Base-by-base conservation (phyloP, 2,113 vertebrate species). In the Eolophus roseicapilla region DNA sequence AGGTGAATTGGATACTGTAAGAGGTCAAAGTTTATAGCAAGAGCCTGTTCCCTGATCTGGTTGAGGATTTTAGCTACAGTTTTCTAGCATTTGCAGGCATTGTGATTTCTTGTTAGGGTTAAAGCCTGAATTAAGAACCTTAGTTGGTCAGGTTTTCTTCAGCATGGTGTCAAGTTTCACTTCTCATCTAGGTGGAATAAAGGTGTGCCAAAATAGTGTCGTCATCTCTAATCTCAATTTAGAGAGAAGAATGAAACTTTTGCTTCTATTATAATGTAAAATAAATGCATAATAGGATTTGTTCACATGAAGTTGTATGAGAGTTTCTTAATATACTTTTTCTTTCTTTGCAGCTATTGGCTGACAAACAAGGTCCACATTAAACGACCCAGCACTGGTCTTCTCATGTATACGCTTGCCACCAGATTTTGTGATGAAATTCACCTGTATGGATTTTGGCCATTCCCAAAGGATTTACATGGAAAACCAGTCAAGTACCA, bases 371-470 rank as follows among this genome's bases (percentile, higher is more conserved):
- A 99, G 90, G 98, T 99, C 53, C 98, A 98, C 85, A 99, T 99
- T 97, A 99, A 99, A 92, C 97, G 99, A 93, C 99, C 98, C 81
- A 99, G 98, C 96, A 99, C 99, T 33, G 99, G 99, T 90, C 98
- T 99, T 59, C 97, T 99, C 50, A 99, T 99, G 99, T 99, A 99
- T 52, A 99, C 99, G 0, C 97, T 99, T 52, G 98, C 98, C 31
- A 99, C 99, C 7, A 98, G 99, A 65, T 99, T 99, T 96, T 99
- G 99, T 88, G 98, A 99, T 85, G 98, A 99, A 97, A 99, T 99
- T 92, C 98, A 99, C 70, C 97, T 99, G 18, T 99, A 99, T 27
- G 99, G 99, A 93, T 99, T 98, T 96, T 99, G 98, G 98, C 99
- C 99, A 13, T 99, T 99, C 86, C 99, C 98, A 17, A 99, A 98